phyloP scores from a whole-genome alignment of 2,797 vertebrate genomes.

The Mus minutoides region DNA sequence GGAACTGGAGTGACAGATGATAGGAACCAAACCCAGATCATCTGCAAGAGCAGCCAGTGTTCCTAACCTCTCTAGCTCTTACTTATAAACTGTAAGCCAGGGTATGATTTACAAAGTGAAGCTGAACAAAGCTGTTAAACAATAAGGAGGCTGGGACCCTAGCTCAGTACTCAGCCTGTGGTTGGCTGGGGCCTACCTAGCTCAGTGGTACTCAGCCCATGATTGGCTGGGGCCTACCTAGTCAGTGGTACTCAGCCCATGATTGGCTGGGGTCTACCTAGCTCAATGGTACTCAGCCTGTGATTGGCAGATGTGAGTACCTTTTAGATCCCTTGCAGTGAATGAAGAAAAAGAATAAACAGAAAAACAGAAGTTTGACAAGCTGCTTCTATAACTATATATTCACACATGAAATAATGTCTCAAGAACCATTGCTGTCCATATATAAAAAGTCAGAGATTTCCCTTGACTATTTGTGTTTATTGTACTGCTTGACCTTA shows the following conservation, averaged over 20 bases:
- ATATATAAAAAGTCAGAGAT: not conserved
- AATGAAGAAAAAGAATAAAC: not conserved
- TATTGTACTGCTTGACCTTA: no score
- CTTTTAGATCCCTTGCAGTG: not conserved
- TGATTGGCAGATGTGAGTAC: not conserved
- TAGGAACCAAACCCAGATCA: not conserved
- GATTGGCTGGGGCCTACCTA: not conserved
- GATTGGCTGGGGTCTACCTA: not conserved
- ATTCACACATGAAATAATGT: not conserved
- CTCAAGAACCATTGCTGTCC: not conserved
- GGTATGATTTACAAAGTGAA: not conserved
- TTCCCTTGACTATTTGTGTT: not conserved
- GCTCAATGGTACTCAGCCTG: not conserved
- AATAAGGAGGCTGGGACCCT: no score
- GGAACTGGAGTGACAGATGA: not conserved
- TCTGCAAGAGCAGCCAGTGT: not conserved
- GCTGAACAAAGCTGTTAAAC: not conserved
- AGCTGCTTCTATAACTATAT: slow-evolving; percentile 1
- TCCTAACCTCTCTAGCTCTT: not conserved
- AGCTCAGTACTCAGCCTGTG: not conserved
- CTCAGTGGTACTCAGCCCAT: not conserved
- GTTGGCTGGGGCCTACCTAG: not conserved
- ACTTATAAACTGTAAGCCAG: not conserved
- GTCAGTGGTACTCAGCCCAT: not conserved
- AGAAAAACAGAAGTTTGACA: not conserved